Conservation (phyloP, 2,888 invertebrate genomes). For the Cephus runcator region DNA sequence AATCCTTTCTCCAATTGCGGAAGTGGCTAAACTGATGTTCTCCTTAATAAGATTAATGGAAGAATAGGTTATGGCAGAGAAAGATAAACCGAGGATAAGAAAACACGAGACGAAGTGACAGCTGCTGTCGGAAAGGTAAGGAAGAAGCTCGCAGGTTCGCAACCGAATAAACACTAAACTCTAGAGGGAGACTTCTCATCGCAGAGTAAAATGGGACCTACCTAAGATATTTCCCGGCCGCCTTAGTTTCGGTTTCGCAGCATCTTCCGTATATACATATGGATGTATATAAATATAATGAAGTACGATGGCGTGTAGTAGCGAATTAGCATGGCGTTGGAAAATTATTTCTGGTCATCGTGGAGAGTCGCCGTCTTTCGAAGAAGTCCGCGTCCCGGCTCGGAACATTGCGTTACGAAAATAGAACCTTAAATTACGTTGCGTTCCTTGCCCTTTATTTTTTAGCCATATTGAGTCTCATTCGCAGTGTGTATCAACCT, state of each 20-base stretch:
- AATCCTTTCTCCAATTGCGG: not conserved
- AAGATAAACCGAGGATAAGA: not conserved
- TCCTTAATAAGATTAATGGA: not conserved
- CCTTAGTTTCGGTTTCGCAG: not conserved
- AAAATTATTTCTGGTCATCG: slow-evolving; percentile 24
- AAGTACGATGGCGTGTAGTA: not conserved
- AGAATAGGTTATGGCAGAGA: not conserved
- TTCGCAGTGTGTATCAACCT: not conserved
- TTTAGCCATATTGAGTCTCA: not conserved
- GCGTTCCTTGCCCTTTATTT: not conserved
- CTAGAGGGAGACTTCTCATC: not conserved
- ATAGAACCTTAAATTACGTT: not conserved
- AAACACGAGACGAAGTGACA: not conserved
- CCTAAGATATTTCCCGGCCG: not conserved
- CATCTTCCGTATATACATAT: not conserved
- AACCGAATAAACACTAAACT: slow-evolving; percentile 1
- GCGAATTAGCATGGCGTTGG: not conserved
- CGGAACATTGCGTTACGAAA: slow-evolving; percentile 16
- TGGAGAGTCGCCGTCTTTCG: slow-evolving; percentile 12
- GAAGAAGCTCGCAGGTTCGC: not conserved
- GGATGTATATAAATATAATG: not conserved
- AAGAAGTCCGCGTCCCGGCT: slow-evolving; percentile 17
- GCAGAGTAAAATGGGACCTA: not conserved
- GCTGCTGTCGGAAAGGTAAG: not conserved
- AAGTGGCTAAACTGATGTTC: not conserved